These are phyloP conservation scores for Coregonus suidteri DNA, from an alignment of 2,797 vertebrate genomes.

Conservation along the genomic window DNA sequence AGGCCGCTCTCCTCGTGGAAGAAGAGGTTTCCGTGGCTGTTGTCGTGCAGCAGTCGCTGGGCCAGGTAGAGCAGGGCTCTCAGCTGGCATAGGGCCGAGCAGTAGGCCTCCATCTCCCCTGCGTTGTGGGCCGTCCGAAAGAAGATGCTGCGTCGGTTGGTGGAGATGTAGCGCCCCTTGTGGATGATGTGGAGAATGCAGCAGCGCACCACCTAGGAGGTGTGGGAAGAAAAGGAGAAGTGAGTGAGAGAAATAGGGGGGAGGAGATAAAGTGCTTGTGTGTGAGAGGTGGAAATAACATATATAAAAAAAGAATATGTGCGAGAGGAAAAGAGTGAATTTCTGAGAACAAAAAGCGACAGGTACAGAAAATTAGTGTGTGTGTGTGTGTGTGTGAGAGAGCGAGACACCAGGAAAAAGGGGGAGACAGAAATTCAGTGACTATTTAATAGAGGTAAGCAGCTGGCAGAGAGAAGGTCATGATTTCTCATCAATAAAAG, in stretches of 20 bases:
- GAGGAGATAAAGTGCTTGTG: not conserved
- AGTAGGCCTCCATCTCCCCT: conserved; percentile 89
- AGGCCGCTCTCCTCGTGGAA: conserved; percentile 83
- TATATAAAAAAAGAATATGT: not conserved
- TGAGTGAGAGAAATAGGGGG: not conserved
- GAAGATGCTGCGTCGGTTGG: conserved; percentile 88
- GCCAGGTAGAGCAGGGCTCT: conserved; percentile 88
- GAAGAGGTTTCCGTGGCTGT: conserved; percentile 84
- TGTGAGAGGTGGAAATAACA: not conserved
- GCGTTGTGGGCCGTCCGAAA: conserved; percentile 86
- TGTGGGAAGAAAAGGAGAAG: not conserved
- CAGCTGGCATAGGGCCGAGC: conserved; percentile 87
- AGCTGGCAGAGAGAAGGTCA: conserved; percentile 48
- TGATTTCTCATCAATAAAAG: conserved; percentile 60
- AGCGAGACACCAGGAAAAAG: conserved; percentile 43
- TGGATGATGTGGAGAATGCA: conserved; percentile 90
- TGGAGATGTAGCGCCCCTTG: conserved; percentile 85
- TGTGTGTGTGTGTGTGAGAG: not conserved
- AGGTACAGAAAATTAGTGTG: conserved; percentile 25
- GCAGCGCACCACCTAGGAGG: conserved; percentile 80
- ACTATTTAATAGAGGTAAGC: conserved; percentile 40
- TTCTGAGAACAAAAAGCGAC: not conserved
- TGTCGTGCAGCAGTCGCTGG: conserved; percentile 84
- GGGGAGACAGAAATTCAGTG: conserved; percentile 12
- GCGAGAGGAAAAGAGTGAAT: too few relatives aligned